phyloP scores from a whole-genome alignment of 2,113 vertebrate species.

The Gracilinanus agilis region DNA sequence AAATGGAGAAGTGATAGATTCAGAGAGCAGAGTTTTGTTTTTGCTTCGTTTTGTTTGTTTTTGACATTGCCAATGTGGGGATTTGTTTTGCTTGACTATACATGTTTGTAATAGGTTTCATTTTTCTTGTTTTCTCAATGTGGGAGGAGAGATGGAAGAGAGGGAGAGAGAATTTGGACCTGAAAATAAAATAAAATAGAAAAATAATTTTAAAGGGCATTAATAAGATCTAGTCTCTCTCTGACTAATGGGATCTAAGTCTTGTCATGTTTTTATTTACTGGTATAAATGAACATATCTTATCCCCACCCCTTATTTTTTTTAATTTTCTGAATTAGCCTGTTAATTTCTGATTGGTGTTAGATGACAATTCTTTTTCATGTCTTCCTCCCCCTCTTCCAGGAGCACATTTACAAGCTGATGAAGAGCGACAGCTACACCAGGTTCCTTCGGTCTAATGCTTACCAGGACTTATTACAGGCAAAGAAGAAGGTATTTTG shows the following conservation, averaged over 20 bases:
- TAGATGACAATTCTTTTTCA: constrained; percentile 72
- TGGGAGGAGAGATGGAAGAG: background rate
- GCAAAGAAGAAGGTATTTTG: constrained; percentile 96
- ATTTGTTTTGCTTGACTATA: background rate
- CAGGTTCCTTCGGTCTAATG: constrained; percentile 95
- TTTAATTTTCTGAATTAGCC: background rate
- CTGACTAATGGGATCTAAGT: background rate
- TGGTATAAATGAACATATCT: background rate
- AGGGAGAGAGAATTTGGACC: background rate
- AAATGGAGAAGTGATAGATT: background rate
- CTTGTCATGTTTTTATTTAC: background rate
- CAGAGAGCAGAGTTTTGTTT: background rate
- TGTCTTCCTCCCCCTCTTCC: constrained; percentile 65
- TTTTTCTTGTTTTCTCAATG: background rate
- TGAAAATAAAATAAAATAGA: background rate
- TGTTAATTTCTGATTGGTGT: constrained; percentile 55
- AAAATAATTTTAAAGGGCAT: background rate
- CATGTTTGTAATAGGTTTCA: background rate
- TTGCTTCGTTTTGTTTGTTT: background rate
- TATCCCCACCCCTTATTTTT: background rate
- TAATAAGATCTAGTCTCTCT: background rate
- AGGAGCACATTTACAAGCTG: constrained; percentile 99
- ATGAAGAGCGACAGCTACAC: constrained; percentile 99
- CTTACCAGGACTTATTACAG: constrained; percentile 96
- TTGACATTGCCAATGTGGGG: background rate